Evolutionary conservation across 2,888 invertebrate genomes (phyloP), one percentile per base, ranked within the genome.

Genomic region (Stegana nigrithorax): DNA sequence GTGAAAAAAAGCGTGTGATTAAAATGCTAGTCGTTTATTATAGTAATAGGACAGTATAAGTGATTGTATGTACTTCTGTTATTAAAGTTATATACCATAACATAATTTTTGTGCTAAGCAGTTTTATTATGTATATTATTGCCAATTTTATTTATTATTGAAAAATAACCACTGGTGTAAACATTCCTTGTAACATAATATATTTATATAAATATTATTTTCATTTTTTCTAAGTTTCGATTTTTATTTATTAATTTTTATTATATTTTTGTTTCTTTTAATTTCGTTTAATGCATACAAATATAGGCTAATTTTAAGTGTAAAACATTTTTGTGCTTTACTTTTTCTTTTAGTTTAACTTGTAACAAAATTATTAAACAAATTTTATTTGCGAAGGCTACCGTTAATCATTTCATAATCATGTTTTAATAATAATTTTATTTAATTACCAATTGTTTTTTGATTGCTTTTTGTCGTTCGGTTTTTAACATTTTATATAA

Each of bases 1-100:
- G n/a, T n/a, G n/a, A n/a, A n/a, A n/a, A n/a, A n/a, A 55, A 32
- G 75, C 75, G 78, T 71, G 75, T 75, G 75, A 75, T 75, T 79
- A 73, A 66, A 68, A 75, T 77, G 75, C 75, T 75, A 75, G 75
- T 75, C 75, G 75, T 73, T 70, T 70, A 70, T 68, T 19, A 17
- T 51, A 51, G 21, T 32, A 32, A n/a, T n/a, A n/a, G n/a, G n/a
- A n/a, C n/a, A n/a, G n/a, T n/a, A n/a, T n/a, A n/a, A n/a, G n/a
- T n/a, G n/a, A n/a, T n/a, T n/a, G n/a, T n/a, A n/a, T n/a, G n/a
- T n/a, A n/a, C n/a, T n/a, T n/a, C n/a, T n/a, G n/a, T n/a, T n/a
- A n/a, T n/a, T n/a, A n/a, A n/a, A n/a, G n/a, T n/a, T n/a, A n/a
- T n/a, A n/a, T n/a, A n/a, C n/a, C n/a, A n/a, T n/a, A n/a, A n/a